phyloP scores from a whole-genome alignment of 2,888 invertebrate species.

The Oconnorella tubifera region DNA sequence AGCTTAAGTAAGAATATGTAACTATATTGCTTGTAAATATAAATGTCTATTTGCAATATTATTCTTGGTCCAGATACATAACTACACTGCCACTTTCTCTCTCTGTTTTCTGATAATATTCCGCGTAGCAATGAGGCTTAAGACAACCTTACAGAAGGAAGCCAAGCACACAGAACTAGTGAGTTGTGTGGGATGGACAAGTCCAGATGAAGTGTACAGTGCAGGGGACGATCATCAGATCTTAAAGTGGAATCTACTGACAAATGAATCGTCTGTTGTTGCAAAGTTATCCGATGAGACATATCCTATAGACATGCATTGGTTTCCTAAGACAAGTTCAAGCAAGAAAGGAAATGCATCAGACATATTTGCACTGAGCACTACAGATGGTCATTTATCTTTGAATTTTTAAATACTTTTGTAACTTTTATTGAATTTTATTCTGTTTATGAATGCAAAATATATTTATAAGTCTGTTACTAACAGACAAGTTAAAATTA shows the following conservation, averaged over 20 bases:
- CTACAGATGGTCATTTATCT: slow-evolving; percentile 77
- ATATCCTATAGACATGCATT: slow-evolving; percentile 84
- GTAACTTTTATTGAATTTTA: no score
- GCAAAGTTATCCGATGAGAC: slow-evolving; percentile 77
- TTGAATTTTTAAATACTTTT: no score
- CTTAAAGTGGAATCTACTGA: slow-evolving; percentile 80
- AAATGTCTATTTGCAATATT: no score
- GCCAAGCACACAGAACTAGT: slow-evolving; percentile 75
- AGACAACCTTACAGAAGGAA: slow-evolving; percentile 73
- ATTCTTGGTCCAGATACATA: no score
- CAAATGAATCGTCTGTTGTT: slow-evolving; percentile 66
- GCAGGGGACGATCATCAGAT: slow-evolving; percentile 90
- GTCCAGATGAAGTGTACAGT: slow-evolving; percentile 87
- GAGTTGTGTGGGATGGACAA: slow-evolving; percentile 88
- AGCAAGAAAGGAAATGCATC: slow-evolving; percentile 58
- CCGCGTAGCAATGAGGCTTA: slow-evolving; percentile 80
- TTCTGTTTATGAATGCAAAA: no score
- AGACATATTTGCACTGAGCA: slow-evolving; percentile 79
- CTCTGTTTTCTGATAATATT: no score
- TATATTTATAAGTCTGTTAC: no score
- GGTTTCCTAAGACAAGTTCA: slow-evolving; percentile 68
- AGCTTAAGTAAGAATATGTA: no score
- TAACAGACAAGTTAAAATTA: no score
- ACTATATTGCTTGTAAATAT: no score
- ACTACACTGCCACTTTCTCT: no score